Evolutionary conservation across 2,797 vertebrate genomes (phyloP), one percentile per base, ranked within the genome.

Genomic region (Setipinna tenuifilis): DNA sequence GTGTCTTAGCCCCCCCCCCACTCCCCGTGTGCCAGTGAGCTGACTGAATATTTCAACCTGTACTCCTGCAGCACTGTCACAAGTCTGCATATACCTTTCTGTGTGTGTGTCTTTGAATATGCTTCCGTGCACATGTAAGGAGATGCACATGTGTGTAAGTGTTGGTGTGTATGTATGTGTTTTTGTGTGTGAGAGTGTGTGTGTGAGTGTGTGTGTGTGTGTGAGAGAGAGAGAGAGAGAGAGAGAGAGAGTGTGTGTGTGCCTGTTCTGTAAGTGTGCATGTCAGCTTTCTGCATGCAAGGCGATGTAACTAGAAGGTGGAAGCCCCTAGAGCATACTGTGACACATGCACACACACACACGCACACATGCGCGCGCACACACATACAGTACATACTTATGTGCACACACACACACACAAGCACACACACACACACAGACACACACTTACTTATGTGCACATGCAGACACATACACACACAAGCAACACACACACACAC

Each of bases 171-270:
- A 62, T 68, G 58, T 65, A 46, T 28, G 68, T 82, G 86, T 83
- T 83, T 85, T 25, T 17, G 21, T 82, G 80, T 84, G 83, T 87
- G 62, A 83, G 44, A 28, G 57, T 59, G 82, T 57, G 65, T 82
- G 11, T 21, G 84, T 87, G 65, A 46, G 16, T 75, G 62, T 86
- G 28, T 83, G 59, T 68, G 81, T 75, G 25, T 58, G 71, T 84
- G 50, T 46, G 83, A 10, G 50, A 10, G 9, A 10, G 50, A 10
- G 9, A 10, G 35, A 6, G 46, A 23, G 35, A 83, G 84, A 88
- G 86, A 3, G 61, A 12, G 48, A 44, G 31, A 14, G 6, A 17
- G 6, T 82, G 83, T 46, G 83, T 58, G 41, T 62, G 58, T 68
- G 75, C 19, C 31, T 57, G 50, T 54, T 54, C 50, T 6, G 9